Evolutionary conservation across 2,888 invertebrate genomes (phyloP), one percentile per base, ranked within the genome.

Genomic region (Agrotis exclamationis): DNA sequence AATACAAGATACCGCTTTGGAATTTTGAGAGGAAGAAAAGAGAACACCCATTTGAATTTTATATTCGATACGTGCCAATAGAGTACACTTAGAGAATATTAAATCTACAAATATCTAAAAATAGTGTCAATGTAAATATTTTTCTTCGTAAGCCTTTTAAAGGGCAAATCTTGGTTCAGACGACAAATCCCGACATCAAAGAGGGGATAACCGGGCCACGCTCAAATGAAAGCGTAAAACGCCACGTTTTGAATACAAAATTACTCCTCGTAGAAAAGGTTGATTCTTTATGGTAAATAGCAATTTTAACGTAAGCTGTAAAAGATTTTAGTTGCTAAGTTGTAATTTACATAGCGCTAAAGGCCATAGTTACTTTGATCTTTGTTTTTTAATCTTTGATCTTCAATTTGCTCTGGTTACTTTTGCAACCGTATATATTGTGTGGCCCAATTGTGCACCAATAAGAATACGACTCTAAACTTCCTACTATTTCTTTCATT

Each of bases 161-260:
- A 54, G 48, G 57, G n/a, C 44, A 74, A 68, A 84, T 70, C 63
- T 67, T 63, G 73, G 74, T 58, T 67, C 60, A 71, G 59, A 64
- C 67, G 33, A 68, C 63, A 76, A 84, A 76, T 75, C 70, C 60
- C 54, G 33, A 56, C 70, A 75, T 76, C 57, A 72, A 74, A 84
- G 60, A 45, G 28, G 2, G 56, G 59, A 63, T 74, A 69, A 77
- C 22, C 9, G n/a, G 13, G 59, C 14, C 53, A 47, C 54, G 57
- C 54, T 63, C 47, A 64, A 75, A 68, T 70, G 59, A 60, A 66
- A 70, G 68, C 54, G 65, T 70, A 59, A 65, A 74, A 58, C 13
- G 56, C 11, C 47, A 63, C 62, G 68, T 73, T 76, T 57, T 83
- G 79, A 84, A 84, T 82, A 82, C 58, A 60, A 79, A 79, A 75